Conservation (phyloP, 2,888 invertebrate genomes). For the Scelioninae gen. 1 region DNA sequence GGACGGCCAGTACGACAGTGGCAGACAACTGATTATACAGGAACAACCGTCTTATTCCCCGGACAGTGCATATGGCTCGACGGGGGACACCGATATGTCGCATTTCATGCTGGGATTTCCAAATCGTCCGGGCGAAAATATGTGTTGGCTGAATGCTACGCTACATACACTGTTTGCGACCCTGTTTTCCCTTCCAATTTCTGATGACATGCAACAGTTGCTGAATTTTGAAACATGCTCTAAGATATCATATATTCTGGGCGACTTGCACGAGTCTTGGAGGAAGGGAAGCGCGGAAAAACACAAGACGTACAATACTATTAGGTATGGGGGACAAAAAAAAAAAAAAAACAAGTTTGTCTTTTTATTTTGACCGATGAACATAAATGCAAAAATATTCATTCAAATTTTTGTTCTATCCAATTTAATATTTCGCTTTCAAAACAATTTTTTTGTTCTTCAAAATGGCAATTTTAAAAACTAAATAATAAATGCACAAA, state of each 20-base stretch:
- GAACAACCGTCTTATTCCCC: constrained; percentile 66
- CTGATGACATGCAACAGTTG: constrained; percentile 72
- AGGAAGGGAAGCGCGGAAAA: constrained; percentile 72
- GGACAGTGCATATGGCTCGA: constrained; percentile 67
- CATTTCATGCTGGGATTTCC: constrained; percentile 78
- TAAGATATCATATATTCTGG: constrained; percentile 73
- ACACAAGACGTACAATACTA: constrained; percentile 21
- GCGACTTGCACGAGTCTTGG: constrained; percentile 75
- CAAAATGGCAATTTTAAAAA: no score
- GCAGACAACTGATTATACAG: constrained; percentile 23
- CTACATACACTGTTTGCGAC: constrained; percentile 79
- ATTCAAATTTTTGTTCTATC: no score
- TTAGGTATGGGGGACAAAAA: no score
- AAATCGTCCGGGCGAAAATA: constrained; percentile 80
- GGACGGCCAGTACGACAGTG: no score
- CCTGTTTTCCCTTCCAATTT: constrained; percentile 73
- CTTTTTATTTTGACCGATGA: no score
- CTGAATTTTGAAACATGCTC: constrained; percentile 70
- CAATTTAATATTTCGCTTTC: no score
- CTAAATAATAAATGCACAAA: no score
- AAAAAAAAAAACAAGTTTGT: no score
- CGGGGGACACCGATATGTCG: constrained; percentile 70
- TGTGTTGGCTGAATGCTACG: constrained; percentile 80
- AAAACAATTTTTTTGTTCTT: no score
- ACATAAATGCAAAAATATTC: no score